phyloP scores from a whole-genome alignment of 2,888 invertebrate species.

The Nebria salina region DNA sequence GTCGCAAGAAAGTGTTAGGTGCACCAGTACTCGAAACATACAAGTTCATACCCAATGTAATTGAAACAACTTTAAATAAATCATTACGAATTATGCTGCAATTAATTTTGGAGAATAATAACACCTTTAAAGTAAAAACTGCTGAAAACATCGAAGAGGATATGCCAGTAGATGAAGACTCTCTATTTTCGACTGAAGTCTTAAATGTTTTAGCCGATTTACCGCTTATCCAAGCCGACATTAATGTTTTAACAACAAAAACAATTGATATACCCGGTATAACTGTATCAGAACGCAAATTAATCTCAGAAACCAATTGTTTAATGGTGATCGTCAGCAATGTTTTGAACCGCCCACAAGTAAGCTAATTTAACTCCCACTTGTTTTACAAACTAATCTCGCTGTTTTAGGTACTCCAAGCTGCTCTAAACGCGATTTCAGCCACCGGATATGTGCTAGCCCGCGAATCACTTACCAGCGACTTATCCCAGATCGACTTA shows the following conservation, averaged over 20 bases:
- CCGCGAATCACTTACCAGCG: constrained; percentile 67
- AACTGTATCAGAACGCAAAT: constrained; percentile 70
- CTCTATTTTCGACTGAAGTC: constrained; percentile 48
- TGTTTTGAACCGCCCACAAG: constrained; percentile 65
- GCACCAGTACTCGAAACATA: constrained; percentile 83
- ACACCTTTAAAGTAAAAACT: constrained; percentile 70
- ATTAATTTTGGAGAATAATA: constrained; percentile 76
- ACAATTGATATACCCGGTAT: constrained; percentile 65
- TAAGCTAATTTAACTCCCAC: constrained; percentile 51
- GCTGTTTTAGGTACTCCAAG: constrained; percentile 61
- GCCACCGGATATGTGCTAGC: constrained; percentile 72
- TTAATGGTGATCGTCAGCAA: constrained; percentile 56
- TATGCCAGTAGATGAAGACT: constrained; percentile 60
- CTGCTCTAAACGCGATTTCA: constrained; percentile 64
- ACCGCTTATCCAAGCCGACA: constrained; percentile 75
- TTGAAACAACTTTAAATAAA: constrained; percentile 51
- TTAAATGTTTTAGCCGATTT: constrained; percentile 71
- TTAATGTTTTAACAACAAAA: constrained; percentile 68
- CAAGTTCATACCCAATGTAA: constrained; percentile 73
- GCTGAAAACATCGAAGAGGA: constrained; percentile 67
- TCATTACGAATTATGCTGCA: constrained; percentile 73
- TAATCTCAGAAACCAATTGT: constrained; percentile 58
- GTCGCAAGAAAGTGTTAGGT: constrained; percentile 73
- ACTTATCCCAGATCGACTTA: constrained; percentile 61
- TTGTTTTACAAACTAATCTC: constrained; percentile 29